Evolutionary conservation across 2,113 vertebrate species (phyloP).

Genomic region (Muntiacus muntjak): DNA sequence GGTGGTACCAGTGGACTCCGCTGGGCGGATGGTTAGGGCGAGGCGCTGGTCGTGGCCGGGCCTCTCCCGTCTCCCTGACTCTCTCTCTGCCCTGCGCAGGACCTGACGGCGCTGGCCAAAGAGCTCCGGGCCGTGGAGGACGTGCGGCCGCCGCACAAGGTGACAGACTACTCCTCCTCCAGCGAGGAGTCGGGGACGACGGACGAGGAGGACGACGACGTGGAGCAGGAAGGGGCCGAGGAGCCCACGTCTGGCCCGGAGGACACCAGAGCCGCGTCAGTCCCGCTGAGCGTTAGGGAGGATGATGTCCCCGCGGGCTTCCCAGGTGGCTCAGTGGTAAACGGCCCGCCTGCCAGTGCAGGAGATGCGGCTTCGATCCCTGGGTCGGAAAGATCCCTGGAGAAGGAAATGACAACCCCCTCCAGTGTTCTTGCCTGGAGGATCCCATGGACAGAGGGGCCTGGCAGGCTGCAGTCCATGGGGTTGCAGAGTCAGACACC

Average conservation of each 20-base stretch:
- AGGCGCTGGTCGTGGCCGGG: no score
- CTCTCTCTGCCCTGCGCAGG: constrained; percentile 75
- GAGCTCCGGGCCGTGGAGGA: constrained; percentile 96
- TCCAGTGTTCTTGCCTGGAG: neutral
- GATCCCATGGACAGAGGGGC: neutral
- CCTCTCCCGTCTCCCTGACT: neutral
- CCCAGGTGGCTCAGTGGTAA: neutral
- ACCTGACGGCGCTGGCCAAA: constrained; percentile 95
- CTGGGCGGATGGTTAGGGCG: accelerated
- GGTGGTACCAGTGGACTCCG: neutral
- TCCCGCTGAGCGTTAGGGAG: constrained; percentile 34
- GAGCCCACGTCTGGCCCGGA: constrained; percentile 95
- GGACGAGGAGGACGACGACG: constrained; percentile 96
- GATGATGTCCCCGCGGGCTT: neutral
- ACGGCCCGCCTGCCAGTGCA: neutral
- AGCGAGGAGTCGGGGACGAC: constrained; percentile 98
- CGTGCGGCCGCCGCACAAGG: constrained; percentile 94
- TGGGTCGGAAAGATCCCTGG: neutral
- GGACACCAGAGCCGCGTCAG: constrained; percentile 93
- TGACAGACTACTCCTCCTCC: constrained; percentile 97
- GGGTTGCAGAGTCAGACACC: neutral
- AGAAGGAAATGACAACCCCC: neutral
- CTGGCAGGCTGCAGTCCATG: neutral
- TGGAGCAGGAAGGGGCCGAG: constrained; percentile 94
- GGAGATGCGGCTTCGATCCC: neutral